phyloP scores from a whole-genome alignment of 2,888 invertebrate genomes.

The Caenorhabditis auriculariae region DNA sequence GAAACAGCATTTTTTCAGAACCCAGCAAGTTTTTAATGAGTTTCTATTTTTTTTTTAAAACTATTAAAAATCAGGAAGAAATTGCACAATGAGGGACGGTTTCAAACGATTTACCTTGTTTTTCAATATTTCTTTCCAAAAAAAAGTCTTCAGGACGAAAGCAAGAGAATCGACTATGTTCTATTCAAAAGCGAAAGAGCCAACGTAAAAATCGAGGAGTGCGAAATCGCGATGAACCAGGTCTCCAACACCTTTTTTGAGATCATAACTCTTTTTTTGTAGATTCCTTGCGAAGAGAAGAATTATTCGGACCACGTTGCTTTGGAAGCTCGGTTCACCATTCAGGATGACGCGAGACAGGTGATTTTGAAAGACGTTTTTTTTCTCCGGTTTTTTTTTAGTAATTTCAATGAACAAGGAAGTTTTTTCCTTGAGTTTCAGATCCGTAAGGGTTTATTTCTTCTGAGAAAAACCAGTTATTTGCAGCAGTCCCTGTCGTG shows the following conservation, averaged over 20 bases:
- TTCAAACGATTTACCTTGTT: neutral
- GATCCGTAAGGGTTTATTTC: too few species aligned
- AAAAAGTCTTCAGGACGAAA: constrained; percentile 67
- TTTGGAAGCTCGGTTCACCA: constrained; percentile 48
- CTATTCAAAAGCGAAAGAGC: constrained; percentile 69
- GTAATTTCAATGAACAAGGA: neutral
- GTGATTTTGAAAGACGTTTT: too few species aligned
- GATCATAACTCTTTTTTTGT: neutral
- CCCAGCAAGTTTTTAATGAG: too few species aligned
- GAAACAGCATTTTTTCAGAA: too few species aligned
- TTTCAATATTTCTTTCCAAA: too few species aligned
- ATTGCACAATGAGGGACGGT: too few species aligned
- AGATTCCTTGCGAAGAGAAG: constrained; percentile 35
- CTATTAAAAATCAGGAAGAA: too few species aligned
- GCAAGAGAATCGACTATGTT: constrained; percentile 90
- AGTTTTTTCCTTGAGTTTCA: too few species aligned
- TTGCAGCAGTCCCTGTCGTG: constrained; percentile 37
- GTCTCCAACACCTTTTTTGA: constrained; percentile 2
- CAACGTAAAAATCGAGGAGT: constrained; percentile 37
- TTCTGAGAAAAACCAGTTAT: too few species aligned
- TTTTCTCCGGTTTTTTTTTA: neutral
- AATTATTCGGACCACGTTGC: constrained; percentile 62
- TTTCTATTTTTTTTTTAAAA: too few species aligned
- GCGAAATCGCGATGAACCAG: constrained; percentile 41
- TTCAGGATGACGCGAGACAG: constrained; percentile 34